A percentile compares a stretch with the other conserved stretches of the same genome.
phyloP scores from a whole-genome alignment of 2,888 invertebrate species.

The Tetramorium bicarinatum region DNA sequence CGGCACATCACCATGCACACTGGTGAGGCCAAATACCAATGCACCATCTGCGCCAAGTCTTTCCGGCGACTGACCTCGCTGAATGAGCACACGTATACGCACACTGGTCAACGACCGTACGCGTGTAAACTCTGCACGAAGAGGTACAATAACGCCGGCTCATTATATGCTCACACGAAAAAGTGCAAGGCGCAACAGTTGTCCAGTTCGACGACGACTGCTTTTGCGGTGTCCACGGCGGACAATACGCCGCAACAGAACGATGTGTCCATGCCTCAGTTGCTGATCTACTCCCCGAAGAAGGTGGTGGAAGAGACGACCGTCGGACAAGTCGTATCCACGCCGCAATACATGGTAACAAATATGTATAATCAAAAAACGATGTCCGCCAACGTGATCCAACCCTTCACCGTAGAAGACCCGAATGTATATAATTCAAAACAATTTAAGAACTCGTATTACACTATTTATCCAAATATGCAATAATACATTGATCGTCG shows the following conservation, averaged over 20 bases:
- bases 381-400: slow-evolving; percentile 76
- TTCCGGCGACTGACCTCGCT: slow-evolving; percentile 83
- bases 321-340: slow-evolving; percentile 69
- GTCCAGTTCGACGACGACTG: slow-evolving; percentile 58
- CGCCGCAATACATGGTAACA: slow-evolving; percentile 80
- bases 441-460: slow-evolving; percentile 81
- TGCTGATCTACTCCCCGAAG: slow-evolving; percentile 80
- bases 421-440: slow-evolving; percentile 80
- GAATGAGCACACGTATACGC: slow-evolving; percentile 84
- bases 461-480: slow-evolving; percentile 83
- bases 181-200: slow-evolving; percentile 82
- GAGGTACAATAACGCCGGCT: slow-evolving; percentile 82
- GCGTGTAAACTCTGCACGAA: slow-evolving; percentile 84
- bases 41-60: slow-evolving; percentile 83
- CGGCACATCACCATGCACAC: slow-evolving; percentile 85
- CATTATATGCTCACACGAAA: slow-evolving; percentile 83
- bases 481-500: slow-evolving; percentile 62
- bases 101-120: slow-evolving; percentile 84
- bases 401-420: slow-evolving; percentile 79
- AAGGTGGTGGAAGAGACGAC: slow-evolving; percentile 76
- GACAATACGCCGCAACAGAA: slow-evolving; percentile 67
- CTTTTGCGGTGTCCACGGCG: slow-evolving; percentile 66
- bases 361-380: slow-evolving; percentile 80
- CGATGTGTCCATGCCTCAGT: slow-evolving; percentile 66
- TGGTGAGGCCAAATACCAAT: slow-evolving; percentile 84